Evolutionary conservation across 1,140 invertebrate genomes (phyloP), one percentile per base, ranked within the genome.

Genomic region (Agrypnia vestita): DNA sequence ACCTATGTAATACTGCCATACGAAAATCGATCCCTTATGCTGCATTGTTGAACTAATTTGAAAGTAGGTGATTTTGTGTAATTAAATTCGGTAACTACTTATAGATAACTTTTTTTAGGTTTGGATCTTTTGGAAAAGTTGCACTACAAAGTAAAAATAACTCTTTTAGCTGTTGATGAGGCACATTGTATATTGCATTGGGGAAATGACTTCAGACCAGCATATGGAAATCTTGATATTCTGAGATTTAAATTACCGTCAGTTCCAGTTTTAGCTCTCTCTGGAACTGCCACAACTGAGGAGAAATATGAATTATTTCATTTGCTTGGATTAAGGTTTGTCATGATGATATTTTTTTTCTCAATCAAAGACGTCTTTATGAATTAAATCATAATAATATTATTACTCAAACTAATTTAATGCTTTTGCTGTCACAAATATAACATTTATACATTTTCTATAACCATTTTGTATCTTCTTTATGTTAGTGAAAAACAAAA

Each of bases 191-290:
- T 96, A 10, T 95, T 94, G 79, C 93, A 95, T 85, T 97, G 95
- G 95, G 96, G 95, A 15, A 93, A 96, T 87, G 95, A 97, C 88
- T 97, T 97, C 86, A 88, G 96, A 53, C 86, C 88, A 8, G 89
- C 90, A 79, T 95, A 94, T 84, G 87, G 92, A 85, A 87, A 91
- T 84, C 87, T 94, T 35, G 87, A 87, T 35, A 79, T 84, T 7
- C 86, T 94, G 47, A 89, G 92, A 79, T 79, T 88, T 21, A 88
- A 89, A 25, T 92, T 92, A 84, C 92, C 92, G 0, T 81, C 89
- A 56, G 90, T 95, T 62, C 94, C 94, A 13, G 91, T 95, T 69
- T 87, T 96, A 84, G 94, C 95, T 21, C 85, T 96, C 13, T 96
- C 95, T 44, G 95, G 94, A 0, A 96, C 95, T 47, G 95, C 95